Percentiles rank a stretch among this genome's conserved stretches.
Conservation (phyloP, 2,888 invertebrate species). For the Clivina fossor region DNA sequence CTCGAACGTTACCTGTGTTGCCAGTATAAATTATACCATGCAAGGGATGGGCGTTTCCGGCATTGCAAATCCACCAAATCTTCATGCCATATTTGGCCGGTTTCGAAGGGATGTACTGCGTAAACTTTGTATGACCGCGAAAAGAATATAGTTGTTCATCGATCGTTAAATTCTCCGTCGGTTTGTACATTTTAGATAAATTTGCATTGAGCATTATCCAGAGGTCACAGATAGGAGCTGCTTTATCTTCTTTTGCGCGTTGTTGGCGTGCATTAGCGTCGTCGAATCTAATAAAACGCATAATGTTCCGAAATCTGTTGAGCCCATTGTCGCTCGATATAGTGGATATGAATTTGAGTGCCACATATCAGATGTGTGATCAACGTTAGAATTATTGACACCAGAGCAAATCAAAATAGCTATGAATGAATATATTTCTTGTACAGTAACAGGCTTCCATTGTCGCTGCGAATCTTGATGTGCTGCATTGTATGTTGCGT, state of each 20-base stretch:
- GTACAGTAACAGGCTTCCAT: neutral
- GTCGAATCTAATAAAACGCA: conserved; percentile 44
- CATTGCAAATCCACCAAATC: conserved; percentile 44
- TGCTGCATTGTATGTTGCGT: neutral
- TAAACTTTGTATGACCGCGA: conserved; percentile 42
- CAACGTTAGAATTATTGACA: neutral
- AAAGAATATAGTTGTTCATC: conserved; percentile 45
- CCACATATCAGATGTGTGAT: neutral
- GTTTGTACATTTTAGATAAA: conserved; percentile 41
- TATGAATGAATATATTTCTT: neutral
- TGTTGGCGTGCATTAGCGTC: conserved; percentile 41
- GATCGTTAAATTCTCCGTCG: conserved; percentile 42
- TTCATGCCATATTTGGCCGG: conserved; percentile 42
- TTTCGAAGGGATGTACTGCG: conserved; percentile 34
- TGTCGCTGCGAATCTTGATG: neutral
- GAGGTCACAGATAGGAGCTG: conserved; percentile 34
- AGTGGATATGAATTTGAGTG: neutral
- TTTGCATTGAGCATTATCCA: conserved; percentile 45
- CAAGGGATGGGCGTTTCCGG: conserved; percentile 41
- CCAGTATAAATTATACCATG: conserved; percentile 41
- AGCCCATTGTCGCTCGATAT: conserved; percentile 33
- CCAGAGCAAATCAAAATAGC: neutral
- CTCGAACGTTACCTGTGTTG: conserved; percentile 28
- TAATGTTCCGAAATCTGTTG: conserved; percentile 37
- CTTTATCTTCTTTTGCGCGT: conserved; percentile 41